Evolutionary conservation across 2,797 vertebrate species (phyloP).

Genomic region (Jordanella pulchra): DNA sequence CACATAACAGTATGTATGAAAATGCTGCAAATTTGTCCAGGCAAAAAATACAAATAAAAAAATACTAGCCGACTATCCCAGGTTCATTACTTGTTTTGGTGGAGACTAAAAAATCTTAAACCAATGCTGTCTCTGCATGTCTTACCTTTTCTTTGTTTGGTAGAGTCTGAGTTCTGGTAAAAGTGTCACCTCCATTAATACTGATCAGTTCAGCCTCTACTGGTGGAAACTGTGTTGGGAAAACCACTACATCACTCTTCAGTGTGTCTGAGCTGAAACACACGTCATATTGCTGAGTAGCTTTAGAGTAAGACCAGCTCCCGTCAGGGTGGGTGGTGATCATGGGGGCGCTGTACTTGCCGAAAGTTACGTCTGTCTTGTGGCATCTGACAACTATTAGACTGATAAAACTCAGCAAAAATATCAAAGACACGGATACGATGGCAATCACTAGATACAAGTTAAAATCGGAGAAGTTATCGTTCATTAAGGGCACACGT

Average conservation of each 20-base stretch:
- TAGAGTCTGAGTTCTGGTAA: slow-evolving; percentile 68
- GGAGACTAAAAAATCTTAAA: no score
- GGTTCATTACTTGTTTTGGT: background rate
- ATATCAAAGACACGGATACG: no score
- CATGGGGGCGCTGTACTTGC: no score
- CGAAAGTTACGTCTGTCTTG: no score
- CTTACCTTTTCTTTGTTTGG: slow-evolving; percentile 62
- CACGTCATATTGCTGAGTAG: slow-evolving; percentile 67
- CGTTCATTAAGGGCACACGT: background rate
- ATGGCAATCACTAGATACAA: no score
- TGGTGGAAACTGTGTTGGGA: slow-evolving; percentile 51
- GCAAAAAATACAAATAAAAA: background rate
- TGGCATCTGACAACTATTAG: no score
- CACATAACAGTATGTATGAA: no score
- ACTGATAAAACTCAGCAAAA: no score
- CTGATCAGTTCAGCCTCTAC: slow-evolving; percentile 71
- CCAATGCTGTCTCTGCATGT: background rate
- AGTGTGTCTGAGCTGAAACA: slow-evolving; percentile 65
- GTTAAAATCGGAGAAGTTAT: no score
- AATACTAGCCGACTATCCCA: background rate
- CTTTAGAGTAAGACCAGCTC: slow-evolving; percentile 67
- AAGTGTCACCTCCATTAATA: slow-evolving; percentile 70
- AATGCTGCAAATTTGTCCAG: background rate
- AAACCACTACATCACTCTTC: slow-evolving; percentile 61
- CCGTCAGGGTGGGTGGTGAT: slow-evolving; percentile 14